phyloP scores from a whole-genome alignment of 2,888 invertebrate genomes.

The Drosophila setosimentum region DNA sequence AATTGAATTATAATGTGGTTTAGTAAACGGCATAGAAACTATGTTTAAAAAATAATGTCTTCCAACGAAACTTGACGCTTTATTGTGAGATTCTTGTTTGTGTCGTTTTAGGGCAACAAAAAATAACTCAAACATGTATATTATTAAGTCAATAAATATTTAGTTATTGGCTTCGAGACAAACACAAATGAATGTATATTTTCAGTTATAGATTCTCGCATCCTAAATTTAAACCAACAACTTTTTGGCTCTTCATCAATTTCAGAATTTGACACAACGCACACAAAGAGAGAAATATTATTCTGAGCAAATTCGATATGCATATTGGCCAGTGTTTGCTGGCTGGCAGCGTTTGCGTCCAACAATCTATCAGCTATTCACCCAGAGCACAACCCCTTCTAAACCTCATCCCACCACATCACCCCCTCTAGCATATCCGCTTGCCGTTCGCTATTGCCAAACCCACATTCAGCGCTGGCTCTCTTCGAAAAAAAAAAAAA shows the following conservation, averaged over 20 bases:
- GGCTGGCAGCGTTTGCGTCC: constrained; percentile 18
- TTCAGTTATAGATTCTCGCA: neutral
- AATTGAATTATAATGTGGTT: neutral
- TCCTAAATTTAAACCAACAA: neutral
- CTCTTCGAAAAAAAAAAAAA: constrained; percentile 54
- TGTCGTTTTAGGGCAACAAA: neutral
- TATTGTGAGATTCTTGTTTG: neutral
- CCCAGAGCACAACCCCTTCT: neutral
- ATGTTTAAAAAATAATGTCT: neutral
- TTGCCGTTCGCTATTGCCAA: neutral
- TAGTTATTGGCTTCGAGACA: neutral
- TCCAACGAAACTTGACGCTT: neutral
- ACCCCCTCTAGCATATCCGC: neutral
- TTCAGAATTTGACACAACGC: neutral
- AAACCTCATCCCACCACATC: neutral
- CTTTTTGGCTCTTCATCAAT: neutral
- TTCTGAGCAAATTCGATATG: neutral
- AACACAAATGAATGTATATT: neutral
- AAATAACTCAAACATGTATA: neutral
- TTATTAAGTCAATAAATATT: neutral
- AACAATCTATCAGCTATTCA: constrained; percentile 30
- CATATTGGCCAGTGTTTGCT: neutral
- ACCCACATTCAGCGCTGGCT: constrained; percentile 7
- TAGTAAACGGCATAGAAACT: neutral
- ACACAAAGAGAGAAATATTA: neutral